Evolutionary conservation across 2,888 invertebrate genomes (phyloP).

Genomic region (Idaea dimidiata): DNA sequence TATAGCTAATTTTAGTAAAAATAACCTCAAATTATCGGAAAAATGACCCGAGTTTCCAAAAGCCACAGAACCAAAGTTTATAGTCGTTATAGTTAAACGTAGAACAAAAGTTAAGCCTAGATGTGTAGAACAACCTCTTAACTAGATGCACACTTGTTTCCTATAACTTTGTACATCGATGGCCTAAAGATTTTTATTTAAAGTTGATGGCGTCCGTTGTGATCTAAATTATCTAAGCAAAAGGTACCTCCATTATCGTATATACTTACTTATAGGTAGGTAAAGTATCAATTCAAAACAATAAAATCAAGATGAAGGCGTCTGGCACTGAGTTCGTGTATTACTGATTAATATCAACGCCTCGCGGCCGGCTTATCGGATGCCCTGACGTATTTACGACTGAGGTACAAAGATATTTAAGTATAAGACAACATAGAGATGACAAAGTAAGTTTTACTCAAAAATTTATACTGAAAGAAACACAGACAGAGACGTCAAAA

Average conservation of each 20-base stretch:
- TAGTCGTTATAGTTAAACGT: no score
- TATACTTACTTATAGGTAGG: slow-evolving; percentile 4
- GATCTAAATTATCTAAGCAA: not conserved
- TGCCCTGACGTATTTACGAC: slow-evolving; percentile 44
- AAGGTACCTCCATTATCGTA: not conserved
- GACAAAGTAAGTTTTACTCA: not conserved
- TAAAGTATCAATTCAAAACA: slow-evolving; percentile 24
- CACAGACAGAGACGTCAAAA: no score
- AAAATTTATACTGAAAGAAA: no score
- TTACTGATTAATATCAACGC: slow-evolving; percentile 32
- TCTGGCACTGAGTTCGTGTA: slow-evolving; percentile 29
- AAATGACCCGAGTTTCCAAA: no score
- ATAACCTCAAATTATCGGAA: no score
- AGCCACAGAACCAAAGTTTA: no score
- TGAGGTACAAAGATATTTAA: slow-evolving; percentile 4
- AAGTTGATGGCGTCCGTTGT: not conserved
- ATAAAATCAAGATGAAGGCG: slow-evolving; percentile 24
- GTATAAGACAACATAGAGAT: not conserved
- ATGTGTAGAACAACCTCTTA: no score
- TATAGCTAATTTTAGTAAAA: no score
- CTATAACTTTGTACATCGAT: no score
- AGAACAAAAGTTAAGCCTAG: no score
- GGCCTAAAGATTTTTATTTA: not conserved
- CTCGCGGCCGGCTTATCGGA: slow-evolving; percentile 27
- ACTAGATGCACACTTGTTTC: no score